phyloP scores from a whole-genome alignment of 2,113 vertebrate species.

The Limnothrissa miodon region DNA sequence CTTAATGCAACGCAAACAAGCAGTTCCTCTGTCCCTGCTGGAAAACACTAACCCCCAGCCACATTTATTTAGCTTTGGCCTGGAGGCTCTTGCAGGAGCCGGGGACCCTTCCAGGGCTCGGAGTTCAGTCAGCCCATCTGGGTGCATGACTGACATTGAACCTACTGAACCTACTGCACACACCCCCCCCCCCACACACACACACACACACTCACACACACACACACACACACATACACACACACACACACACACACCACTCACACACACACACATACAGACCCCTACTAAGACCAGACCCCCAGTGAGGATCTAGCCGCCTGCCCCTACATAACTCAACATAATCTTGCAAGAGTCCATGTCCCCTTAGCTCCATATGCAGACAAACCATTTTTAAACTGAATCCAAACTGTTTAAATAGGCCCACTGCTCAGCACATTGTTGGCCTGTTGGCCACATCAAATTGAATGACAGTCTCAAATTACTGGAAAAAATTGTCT shows the following conservation, averaged over 20 bases:
- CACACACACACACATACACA: too few relatives aligned
- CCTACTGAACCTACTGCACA: not conserved
- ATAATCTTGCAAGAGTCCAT: not conserved
- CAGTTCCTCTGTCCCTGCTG: conserved; percentile 27
- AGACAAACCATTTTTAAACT: not conserved
- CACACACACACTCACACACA: too few relatives aligned
- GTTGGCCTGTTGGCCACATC: not conserved
- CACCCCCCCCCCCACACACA: not conserved
- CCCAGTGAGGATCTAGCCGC: not conserved
- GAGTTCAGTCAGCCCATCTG: conserved; percentile 18
- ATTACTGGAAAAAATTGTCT: not conserved
- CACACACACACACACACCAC: too few relatives aligned
- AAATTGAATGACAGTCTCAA: not conserved
- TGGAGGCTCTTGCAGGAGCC: not conserved
- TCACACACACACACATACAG: too few relatives aligned
- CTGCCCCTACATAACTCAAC: not conserved
- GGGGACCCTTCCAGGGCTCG: not conserved
- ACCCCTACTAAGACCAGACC: too few relatives aligned
- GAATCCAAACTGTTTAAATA: not conserved
- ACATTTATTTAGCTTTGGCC: not conserved
- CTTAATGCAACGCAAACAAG: conserved; percentile 35
- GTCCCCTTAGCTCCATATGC: not conserved
- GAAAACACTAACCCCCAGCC: conserved; percentile 36
- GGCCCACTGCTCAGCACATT: not conserved
- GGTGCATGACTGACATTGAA: not conserved